Conservation (phyloP, 2,888 invertebrate genomes). For the Physocephala rufipes region DNA sequence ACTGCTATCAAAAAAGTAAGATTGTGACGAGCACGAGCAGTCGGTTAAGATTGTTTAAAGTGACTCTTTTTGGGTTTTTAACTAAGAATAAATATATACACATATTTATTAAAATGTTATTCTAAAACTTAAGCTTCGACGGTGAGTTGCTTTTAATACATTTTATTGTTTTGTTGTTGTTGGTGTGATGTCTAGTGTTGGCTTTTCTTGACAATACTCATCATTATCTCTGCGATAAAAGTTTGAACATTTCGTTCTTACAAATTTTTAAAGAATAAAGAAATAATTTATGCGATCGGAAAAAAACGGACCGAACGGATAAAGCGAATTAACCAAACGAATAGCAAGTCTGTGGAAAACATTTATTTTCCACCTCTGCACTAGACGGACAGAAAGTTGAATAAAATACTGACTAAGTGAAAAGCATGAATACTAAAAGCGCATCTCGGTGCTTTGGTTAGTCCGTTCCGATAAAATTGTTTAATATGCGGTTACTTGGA, state of each 20-base stretch:
- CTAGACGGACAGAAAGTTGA: too few species aligned
- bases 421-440: too few species aligned
- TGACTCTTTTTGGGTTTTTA: not conserved
- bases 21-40: not conserved
- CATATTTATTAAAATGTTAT: conserved; percentile 29
- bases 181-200: not conserved
- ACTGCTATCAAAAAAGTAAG: not conserved
- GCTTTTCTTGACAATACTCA: too few species aligned
- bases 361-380: too few species aligned
- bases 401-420: too few species aligned
- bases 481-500: too few species aligned
- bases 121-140: conserved; percentile 8
- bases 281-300: too few species aligned
- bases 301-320: too few species aligned
- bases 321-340: too few species aligned
- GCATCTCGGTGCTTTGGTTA: too few species aligned
- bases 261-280: conserved; percentile 6
- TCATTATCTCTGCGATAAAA: not conserved
- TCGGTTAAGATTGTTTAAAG: not conserved
- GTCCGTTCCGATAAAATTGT: too few species aligned
- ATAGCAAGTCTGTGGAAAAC: too few species aligned
- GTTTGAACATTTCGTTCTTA: not conserved
- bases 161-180: not conserved
- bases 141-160: not conserved
- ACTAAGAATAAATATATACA: conserved; percentile 9